These are phyloP conservation scores for Acanthoscelides obtectus DNA, from an alignment of 2,888 invertebrate species.

Conservation along the genomic window DNA sequence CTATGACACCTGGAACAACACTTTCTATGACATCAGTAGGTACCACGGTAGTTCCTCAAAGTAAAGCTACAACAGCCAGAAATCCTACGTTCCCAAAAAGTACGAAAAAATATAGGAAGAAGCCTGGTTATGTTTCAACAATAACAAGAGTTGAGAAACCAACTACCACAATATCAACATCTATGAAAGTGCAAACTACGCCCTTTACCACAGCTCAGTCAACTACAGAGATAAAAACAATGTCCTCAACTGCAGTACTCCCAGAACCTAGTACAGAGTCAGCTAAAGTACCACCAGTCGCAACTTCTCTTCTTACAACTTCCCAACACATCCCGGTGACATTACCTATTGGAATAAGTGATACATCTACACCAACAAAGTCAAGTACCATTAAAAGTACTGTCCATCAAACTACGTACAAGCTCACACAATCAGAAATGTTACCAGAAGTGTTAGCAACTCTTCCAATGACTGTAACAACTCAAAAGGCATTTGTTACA, in stretches of 20 bases:
- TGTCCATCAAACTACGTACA: background rate
- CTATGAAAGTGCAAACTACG: background rate
- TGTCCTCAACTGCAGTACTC: background rate
- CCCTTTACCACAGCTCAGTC: background rate
- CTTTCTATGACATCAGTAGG: background rate
- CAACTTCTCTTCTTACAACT: background rate
- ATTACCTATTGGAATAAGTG: background rate
- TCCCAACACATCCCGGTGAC: background rate
- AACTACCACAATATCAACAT: background rate
- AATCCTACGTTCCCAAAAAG: conserved; percentile 1
- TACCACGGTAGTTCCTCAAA: background rate
- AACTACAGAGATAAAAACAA: background rate
- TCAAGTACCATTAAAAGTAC: background rate
- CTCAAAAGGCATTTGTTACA: background rate
- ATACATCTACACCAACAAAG: background rate
- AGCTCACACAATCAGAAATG: background rate
- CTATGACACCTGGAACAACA: background rate
- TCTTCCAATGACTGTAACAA: background rate
- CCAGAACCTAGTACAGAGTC: background rate
- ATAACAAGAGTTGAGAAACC: background rate
- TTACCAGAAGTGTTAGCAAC: background rate
- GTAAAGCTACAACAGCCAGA: conserved; percentile 4
- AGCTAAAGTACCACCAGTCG: background rate
- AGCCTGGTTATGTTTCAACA: background rate
- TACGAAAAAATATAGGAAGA: conserved; percentile 7